phyloP scores from a whole-genome alignment of 2,888 invertebrate genomes.

The Xylophagus ater region DNA sequence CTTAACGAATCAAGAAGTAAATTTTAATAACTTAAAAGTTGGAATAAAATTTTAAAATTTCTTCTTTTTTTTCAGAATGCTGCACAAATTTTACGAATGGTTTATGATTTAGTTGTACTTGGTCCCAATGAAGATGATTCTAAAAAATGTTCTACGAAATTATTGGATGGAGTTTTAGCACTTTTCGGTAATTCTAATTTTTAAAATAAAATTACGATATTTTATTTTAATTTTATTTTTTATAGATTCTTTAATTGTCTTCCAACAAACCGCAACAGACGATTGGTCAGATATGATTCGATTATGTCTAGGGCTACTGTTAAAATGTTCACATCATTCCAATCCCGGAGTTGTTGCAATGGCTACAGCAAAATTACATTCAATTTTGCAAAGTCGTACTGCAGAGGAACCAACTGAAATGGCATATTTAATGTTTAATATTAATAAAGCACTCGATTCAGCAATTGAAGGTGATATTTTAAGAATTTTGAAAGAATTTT shows the following conservation, averaged over 20 bases:
- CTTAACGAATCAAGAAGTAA: constrained; percentile 38
- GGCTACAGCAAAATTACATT: constrained; percentile 49
- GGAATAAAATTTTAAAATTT: too few species aligned
- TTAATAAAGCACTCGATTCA: constrained; percentile 39
- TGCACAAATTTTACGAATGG: constrained; percentile 45
- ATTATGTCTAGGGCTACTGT: constrained; percentile 39
- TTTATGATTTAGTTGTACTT: constrained; percentile 46
- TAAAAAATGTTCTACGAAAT: constrained; percentile 42
- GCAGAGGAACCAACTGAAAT: constrained; percentile 45
- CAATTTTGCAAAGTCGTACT: constrained; percentile 45
- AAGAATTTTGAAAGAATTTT: not conserved
- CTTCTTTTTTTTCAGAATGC: constrained; percentile 36
- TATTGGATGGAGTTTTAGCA: constrained; percentile 46
- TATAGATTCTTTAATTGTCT: constrained; percentile 44
- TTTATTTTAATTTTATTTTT: constrained; percentile 1
- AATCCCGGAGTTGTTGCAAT: constrained; percentile 46
- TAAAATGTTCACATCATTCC: constrained; percentile 41
- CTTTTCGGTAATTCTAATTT: constrained; percentile 28
- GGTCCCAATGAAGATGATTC: constrained; percentile 43
- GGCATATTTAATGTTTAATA: constrained; percentile 42
- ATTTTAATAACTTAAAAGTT: not conserved
- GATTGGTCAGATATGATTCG: constrained; percentile 49
- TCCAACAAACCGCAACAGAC: constrained; percentile 42
- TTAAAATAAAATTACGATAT: not conserved
- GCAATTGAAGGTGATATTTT: constrained; percentile 37